Base-by-base conservation (phyloP, 2,797 vertebrate species). In the Myotis myotis region DNA sequence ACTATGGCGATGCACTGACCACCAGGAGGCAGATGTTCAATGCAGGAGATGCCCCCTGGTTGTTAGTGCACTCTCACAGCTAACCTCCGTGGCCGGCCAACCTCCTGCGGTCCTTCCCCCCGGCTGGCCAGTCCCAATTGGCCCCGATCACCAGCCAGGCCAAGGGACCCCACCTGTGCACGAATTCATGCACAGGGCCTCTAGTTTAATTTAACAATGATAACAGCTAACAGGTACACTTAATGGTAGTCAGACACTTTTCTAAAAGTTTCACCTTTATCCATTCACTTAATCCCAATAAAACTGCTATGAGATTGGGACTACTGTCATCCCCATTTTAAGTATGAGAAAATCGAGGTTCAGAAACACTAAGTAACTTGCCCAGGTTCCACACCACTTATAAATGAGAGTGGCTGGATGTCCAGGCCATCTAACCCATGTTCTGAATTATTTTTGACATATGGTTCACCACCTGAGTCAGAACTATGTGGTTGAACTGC, bases 351-450 rank as follows among this genome's bases (percentile, higher is more conserved):
- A 30, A 87, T 22, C 47, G 3, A 53, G 44, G 13, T 33, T 25
- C 3, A 68, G 15, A 72, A 83, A 79, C 12, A 79, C 47, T 60
- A 38, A 55, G 44, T 57, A 74, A 38, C 3, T 38, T 23, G 3
- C 4, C 0, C 3, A 62, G 2, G 0, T 16, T 8, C 12, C 1
- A 55, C 2, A 41, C 4, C 60, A 8, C 3, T 79, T 79, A 49
- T 68, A 62, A 38, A 17, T 64, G 4, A 83, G 3, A 87, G 3
- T 1, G 25, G 11, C 1, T 30, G 8, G 6, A 66, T 55, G 6
- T 16, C 1, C 4, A 92, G 22, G 6, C 3, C 51, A 0, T 8
- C 1, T 55, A 7, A 25, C 16, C 15, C 17, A 76, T 57, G 22
- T 66, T 57, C 1, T 36, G 6, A 80, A 83, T 75, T 30, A 28